Base-by-base conservation (phyloP, 2,113 vertebrate species). In the Bufo bufo region DNA sequence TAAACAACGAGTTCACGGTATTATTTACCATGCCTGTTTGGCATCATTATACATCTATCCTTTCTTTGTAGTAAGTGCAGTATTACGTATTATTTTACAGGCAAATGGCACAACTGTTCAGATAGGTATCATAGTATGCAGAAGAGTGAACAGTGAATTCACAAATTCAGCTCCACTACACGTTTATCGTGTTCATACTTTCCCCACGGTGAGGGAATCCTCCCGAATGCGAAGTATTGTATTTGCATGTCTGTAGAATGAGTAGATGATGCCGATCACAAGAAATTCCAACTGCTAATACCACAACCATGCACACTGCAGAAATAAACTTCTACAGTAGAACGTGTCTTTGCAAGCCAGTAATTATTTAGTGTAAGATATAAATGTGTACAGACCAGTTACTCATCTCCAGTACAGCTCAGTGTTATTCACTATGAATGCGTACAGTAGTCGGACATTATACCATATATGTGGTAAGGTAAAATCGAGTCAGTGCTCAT, bases 321-420 rank as follows among this genome's bases (percentile, higher is more conserved):
- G 11, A 58, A 13, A 69, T 69, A 23, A 49, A 33, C 19, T 54
- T 16, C 23, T 52, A 23, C 3, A 84, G 14, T 3, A 12, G 5
- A 49, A 69, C 6, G 4, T 52, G 63, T 58, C 33, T 20, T 58
- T 45, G 7, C 49, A 59, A 54, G 66, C 43, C 49, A 8, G 43
- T 4, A 56, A 50, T 16, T 82, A 59, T 20, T 47, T 7, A 45
- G 7, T 49, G 63, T 69, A 23, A 20, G n/a, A 23, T 50, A 49
- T 10, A 17, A 82, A 12, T 66, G 8, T 83, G 19, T 14, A 7
- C 23, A 56, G 20, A 43, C 58, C 45, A 19, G 14, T 81, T 83
- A 59, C 85, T 86, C 58, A 86, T 86, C 78, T 79, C 19, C 58
- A 49, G 52, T 17, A 13, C 47, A 17, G 45, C 43, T 77, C 72